Base-by-base conservation (phyloP, 2,113 vertebrate species). In the Neogobius melanostomus region DNA sequence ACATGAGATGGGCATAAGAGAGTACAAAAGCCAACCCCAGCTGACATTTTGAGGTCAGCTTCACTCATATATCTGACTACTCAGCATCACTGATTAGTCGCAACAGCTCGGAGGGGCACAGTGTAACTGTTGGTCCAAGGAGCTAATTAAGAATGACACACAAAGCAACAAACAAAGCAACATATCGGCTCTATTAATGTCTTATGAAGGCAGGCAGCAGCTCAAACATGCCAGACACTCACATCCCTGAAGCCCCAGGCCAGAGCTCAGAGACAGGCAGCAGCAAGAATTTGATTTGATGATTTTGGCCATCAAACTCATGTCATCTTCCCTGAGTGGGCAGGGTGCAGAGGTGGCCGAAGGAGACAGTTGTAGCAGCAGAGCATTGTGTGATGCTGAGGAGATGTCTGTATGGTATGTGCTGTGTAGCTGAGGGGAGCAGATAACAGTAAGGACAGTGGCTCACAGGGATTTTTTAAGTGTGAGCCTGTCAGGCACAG, bases 1-100 rank as follows among this genome's bases (percentile, higher is more conserved):
- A 51, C 50, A 42, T 62, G 28, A 72, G 85, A 82, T 53, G 64
- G 71, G 79, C 71, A 79, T 77, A 77, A 75, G 79, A 89, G 86
- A 89, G 83, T 79, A 88, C 83, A 88, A 82, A 89, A 88, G 81
- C 80, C 83, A 90, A 89, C 80, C 88, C 82, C 84, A 82, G 83
- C 83, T 91, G 92, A 92, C 89, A 84, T 91, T 91, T 91, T 91
- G 89, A 91, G 91, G 92, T 92, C 91, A 91, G 79, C 75, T 87
- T 80, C 79, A 76, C 79, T 84, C 87, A 82, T 85, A 82, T 75
- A 83, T 89, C 78, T 64, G 68, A 76, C 89, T 87, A 80, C 77
- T 90, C 83, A 59, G 84, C 84, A 69, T 80, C 88, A 76, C 70
- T 83, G 83, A 93, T 90, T 86, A 86, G 90, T 81, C 72, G 81